phyloP scores from a whole-genome alignment of 2,797 vertebrate species.

The Rhabdophis nuchalis region DNA sequence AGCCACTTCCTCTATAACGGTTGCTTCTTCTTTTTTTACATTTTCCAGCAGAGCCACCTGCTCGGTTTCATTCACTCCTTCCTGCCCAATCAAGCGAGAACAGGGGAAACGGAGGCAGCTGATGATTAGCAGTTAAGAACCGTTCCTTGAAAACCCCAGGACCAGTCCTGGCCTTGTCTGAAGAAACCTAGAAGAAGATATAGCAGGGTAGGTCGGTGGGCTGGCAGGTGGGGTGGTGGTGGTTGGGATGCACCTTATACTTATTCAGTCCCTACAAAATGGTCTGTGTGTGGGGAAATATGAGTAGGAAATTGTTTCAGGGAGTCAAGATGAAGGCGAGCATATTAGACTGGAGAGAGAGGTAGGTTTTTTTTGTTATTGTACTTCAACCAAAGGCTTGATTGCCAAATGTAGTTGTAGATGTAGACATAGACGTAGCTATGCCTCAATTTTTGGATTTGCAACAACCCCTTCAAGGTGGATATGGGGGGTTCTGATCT shows the following conservation, averaged over 20 bases:
- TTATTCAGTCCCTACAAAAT: neutral
- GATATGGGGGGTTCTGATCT: neutral
- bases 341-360: no score
- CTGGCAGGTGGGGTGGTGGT: neutral
- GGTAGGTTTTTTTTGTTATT: neutral
- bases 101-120: neutral
- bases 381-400: neutral
- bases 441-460: neutral
- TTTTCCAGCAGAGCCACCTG: neutral
- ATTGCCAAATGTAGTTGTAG: neutral
- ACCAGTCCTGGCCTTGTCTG: neutral
- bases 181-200: constrained; percentile 11
- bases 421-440: no score
- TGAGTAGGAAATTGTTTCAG: neutral
- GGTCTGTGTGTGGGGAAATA: neutral
- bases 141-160: neutral
- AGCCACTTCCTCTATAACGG: constrained; percentile 33
- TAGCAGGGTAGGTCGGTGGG: neutral
- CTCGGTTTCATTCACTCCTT: neutral
- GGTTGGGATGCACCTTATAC: neutral
- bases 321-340: neutral
- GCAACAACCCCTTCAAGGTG: neutral
- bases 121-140: neutral
- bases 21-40: constrained; percentile 1
- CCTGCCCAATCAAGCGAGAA: neutral